Conservation (phyloP, 2,113 vertebrate genomes). For the Neotoma lepida region DNA sequence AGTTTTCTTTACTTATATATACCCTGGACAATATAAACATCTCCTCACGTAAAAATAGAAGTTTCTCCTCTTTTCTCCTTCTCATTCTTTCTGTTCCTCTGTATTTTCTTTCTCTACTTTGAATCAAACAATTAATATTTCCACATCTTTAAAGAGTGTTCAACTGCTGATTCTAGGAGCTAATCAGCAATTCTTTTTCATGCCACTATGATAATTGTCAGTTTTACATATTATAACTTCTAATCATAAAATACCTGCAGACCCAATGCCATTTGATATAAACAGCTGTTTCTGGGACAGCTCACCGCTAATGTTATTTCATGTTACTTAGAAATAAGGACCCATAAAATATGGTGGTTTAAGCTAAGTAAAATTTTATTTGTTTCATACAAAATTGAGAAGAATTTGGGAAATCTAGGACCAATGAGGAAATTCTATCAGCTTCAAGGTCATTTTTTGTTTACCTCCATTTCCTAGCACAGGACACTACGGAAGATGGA, state of each 20-base stretch:
- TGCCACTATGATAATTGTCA: neutral
- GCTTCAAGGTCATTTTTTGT: neutral
- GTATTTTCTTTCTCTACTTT: neutral
- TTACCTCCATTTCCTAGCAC: neutral
- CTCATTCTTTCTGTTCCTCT: too few species aligned
- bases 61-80: neutral
- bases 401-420: neutral
- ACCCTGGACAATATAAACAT: neutral
- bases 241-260: neutral
- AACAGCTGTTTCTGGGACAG: neutral
- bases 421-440: neutral
- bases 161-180: neutral
- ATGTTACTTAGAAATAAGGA: neutral
- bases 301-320: neutral
- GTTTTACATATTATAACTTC: neutral
- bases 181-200: neutral
- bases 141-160: neutral
- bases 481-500: neutral
- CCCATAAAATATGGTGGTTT: neutral
- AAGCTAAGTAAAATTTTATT: neutral
- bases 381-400: neutral
- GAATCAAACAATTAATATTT: neutral
- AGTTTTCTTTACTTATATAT: neutral
- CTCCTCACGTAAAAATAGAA: neutral
- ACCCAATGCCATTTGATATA: neutral